phyloP scores from a whole-genome alignment of 2,797 vertebrate genomes.

The Pseudochaenichthys georgianus region DNA sequence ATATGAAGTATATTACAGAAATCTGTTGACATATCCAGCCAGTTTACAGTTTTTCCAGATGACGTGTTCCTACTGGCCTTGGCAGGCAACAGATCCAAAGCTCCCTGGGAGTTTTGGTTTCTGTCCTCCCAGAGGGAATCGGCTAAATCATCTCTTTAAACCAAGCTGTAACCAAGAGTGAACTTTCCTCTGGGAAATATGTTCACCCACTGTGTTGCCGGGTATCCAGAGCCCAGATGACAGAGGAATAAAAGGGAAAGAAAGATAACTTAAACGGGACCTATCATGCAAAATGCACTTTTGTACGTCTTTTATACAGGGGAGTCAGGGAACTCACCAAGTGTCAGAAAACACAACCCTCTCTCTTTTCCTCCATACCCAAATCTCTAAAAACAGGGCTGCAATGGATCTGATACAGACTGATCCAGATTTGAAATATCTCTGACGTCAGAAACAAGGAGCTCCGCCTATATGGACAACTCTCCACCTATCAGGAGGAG shows the following conservation, averaged over 20 bases:
- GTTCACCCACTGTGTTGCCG: constrained; percentile 27
- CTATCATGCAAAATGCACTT: no score
- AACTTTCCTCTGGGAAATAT: constrained; percentile 40
- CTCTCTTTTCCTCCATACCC: no score
- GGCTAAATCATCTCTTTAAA: constrained; percentile 51
- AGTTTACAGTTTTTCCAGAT: neutral
- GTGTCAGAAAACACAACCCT: no score
- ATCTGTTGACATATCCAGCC: constrained; percentile 13
- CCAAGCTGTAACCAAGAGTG: constrained; percentile 37
- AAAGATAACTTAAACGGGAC: neutral
- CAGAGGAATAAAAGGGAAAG: neutral
- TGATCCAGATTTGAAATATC: no score
- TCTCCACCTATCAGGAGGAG: no score
- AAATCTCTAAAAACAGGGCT: no score
- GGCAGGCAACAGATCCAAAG: constrained; percentile 46
- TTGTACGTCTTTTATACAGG: no score
- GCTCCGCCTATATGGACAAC: no score
- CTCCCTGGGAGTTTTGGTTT: constrained; percentile 39
- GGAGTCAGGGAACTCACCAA: no score
- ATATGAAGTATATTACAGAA: neutral
- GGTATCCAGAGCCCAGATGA: constrained; percentile 14
- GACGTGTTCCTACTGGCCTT: constrained; percentile 14
- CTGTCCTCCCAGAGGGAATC: constrained; percentile 35
- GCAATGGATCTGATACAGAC: no score
- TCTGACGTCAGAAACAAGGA: no score